These are phyloP conservation scores for Pseudobourletiella spinata DNA, from an alignment of 1,140 invertebrate species.

Conservation along the genomic window DNA sequence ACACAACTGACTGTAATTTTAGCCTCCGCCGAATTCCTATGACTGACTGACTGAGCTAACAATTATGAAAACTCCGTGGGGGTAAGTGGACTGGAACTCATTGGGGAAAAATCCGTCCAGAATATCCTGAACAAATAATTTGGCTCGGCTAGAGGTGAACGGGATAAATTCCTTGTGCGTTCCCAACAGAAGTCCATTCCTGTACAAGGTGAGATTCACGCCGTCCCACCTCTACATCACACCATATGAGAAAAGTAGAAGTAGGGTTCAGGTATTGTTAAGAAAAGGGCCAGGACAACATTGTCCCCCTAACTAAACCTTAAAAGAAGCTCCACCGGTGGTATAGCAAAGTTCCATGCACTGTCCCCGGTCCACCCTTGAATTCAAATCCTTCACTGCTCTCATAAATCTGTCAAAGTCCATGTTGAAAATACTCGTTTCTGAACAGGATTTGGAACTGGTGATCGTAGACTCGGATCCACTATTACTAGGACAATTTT, in stretches of 20 bases:
- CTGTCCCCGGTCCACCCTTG: background rate
- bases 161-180: constrained; percentile 6
- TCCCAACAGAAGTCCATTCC: constrained; percentile 22
- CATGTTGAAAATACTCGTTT: background rate
- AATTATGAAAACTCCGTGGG: constrained; percentile 22
- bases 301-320: constrained; percentile 1
- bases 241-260: background rate
- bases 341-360: background rate
- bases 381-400: background rate
- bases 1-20: no score
- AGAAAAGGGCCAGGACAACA: background rate
- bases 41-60: no score
- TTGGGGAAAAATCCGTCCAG: constrained; percentile 27
- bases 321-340: constrained; percentile 24
- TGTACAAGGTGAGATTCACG: constrained; percentile 20
- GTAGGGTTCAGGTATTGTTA: background rate
- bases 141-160: constrained; percentile 2
- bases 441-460: background rate
- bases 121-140: constrained; percentile 24
- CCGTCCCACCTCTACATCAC: constrained; percentile 5
- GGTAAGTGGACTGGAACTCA: constrained; percentile 21
- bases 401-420: background rate
- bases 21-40: no score
- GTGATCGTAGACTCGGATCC: background rate
- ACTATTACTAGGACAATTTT: background rate